phyloP scores from a whole-genome alignment of 2,797 vertebrate genomes.

The Acanthis flammea region DNA sequence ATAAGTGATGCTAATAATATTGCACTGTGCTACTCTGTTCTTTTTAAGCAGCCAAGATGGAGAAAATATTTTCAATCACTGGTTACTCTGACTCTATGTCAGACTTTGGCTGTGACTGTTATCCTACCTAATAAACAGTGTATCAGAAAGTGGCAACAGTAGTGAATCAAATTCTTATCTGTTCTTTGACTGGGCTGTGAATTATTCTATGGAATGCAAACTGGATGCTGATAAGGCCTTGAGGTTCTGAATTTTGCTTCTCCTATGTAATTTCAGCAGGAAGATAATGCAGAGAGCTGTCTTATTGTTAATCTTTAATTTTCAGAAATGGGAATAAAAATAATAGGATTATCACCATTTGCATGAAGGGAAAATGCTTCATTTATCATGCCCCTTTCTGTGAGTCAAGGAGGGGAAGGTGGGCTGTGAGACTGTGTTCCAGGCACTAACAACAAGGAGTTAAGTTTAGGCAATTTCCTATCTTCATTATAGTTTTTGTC shows the following conservation, averaged over 20 bases:
- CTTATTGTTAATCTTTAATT: not conserved
- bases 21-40: not conserved
- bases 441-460: not conserved
- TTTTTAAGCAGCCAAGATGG: not conserved
- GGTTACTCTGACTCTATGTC: not conserved
- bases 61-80: not conserved
- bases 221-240: not conserved
- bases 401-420: not conserved
- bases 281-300: not conserved
- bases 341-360: not conserved
- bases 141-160: not conserved
- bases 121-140: not conserved
- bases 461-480: not conserved
- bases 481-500: conserved; percentile 37
- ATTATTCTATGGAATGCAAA: not conserved
- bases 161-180: not conserved
- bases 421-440: not conserved
- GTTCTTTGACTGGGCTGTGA: not conserved
- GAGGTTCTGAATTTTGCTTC: not conserved
- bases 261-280: not conserved
- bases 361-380: not conserved
- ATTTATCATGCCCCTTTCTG: not conserved
- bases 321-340: not conserved
- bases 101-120: not conserved
- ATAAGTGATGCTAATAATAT: not conserved